A percentile compares a stretch with the other conserved stretches of the same genome.
phyloP scores from a whole-genome alignment of 2,888 invertebrate species.

The Acrocera orbiculus region DNA sequence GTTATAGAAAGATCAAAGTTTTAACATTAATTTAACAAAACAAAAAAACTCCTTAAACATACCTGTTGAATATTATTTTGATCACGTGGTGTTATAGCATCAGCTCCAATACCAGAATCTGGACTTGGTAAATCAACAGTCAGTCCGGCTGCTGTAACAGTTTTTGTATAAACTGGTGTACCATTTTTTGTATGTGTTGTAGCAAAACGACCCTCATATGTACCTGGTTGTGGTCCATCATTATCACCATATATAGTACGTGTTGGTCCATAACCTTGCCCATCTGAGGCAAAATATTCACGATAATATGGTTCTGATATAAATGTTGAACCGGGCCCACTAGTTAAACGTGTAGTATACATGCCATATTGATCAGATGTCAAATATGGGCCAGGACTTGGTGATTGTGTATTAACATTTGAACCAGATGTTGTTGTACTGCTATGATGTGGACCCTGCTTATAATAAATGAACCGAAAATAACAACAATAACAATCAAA shows the following conservation, averaged over 20 bases:
- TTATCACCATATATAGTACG: constrained; percentile 27
- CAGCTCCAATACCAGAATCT: constrained; percentile 89
- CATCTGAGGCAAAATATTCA: constrained; percentile 52
- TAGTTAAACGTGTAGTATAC: constrained; percentile 27
- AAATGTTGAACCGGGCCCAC: constrained; percentile 36
- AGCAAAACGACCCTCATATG: constrained; percentile 29
- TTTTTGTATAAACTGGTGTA: constrained; percentile 29
- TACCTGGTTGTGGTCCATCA: constrained; percentile 26
- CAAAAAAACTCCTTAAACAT: constrained; percentile 34
- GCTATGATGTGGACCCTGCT: constrained; percentile 24
- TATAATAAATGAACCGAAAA: no score
- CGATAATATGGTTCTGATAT: constrained; percentile 55
- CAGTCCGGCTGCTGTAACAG: constrained; percentile 56
- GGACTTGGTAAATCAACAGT: constrained; percentile 90
- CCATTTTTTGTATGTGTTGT: constrained; percentile 22
- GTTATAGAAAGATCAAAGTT: no score
- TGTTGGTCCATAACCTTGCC: constrained; percentile 28
- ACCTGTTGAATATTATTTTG: constrained; percentile 83
- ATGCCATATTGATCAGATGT: constrained; percentile 30
- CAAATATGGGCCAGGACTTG: constrained; percentile 31
- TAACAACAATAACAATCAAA: no score
- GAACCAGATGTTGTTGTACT: constrained; percentile 18
- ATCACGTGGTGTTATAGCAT: constrained; percentile 80
- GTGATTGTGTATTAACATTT: constrained; percentile 28
- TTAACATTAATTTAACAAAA: no score